Evolutionary conservation across 1,140 invertebrate genomes (phyloP), one percentile per base, ranked within the genome.

Genomic region (Anadara kagoshimensis): DNA sequence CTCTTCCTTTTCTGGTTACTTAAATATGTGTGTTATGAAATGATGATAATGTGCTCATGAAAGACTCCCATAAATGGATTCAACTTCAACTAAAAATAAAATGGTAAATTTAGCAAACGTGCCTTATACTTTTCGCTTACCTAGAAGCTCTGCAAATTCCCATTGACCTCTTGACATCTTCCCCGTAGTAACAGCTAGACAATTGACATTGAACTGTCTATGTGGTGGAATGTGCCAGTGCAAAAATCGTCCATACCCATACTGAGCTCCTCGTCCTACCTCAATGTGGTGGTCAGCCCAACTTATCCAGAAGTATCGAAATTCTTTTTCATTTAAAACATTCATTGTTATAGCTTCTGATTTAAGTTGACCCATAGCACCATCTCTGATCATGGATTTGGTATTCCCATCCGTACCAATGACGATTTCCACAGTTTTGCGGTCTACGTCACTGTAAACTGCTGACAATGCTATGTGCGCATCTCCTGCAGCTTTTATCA

Each of bases 91-190:
- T n/a, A n/a, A n/a, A n/a, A n/a, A n/a, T n/a, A n/a, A n/a, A n/a
- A n/a, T n/a, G n/a, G n/a, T n/a, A n/a, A 36, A 3, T 2, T 36
- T 36, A 36, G 2, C 2, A 2, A 36, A 36, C 29, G 7, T 7
- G 7, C 29, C 7, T 36, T 36, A 36, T 36, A 36, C 2, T 36
- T 3, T 36, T 7, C 7, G 7, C 7, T 44, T 68, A 86, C 86
- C 85, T 59, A 87, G 68, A 18, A 86, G 71, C 71, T 88, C 87
- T 16, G 84, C 83, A 76, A 88, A 88, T 75, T 88, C 87, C 85
- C 86, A 88, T 49, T 83, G 79, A 7, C 86, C 87, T 53, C 81
- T 79, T 1, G 83, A 82, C 16, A 69, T 71, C 20, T 81, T 79
- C n/a, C 81, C 83, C 11, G 86, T 88, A 12, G 87, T 82, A 11